Base-by-base conservation (phyloP, 1,140 invertebrate species). In the Frieseomelitta varia region DNA sequence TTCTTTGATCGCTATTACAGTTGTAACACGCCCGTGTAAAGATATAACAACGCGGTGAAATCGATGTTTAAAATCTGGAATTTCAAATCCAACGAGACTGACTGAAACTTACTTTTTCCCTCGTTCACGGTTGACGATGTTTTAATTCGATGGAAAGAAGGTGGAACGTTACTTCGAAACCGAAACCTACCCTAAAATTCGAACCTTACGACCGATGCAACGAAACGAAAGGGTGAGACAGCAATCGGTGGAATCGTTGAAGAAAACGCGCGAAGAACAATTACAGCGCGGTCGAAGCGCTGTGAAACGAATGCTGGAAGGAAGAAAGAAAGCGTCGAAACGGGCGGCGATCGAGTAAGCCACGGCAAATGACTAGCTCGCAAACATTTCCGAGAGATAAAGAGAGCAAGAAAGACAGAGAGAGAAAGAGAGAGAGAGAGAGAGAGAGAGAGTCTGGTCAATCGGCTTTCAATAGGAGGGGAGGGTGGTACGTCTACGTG, bases 391-490 rank as follows among this genome's bases (percentile, higher is more conserved):
- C 75, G 47, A 61, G 4, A 10, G 58, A 61, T 61, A n/a, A 0
- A 61, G 58, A n/a, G 19, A 24, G 21, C 19, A 19, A 58, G 56
- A 3, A 19, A 24, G 21, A 1, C 2, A 58, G 56, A 58, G 56
- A 58, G 58, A 61, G 11, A 19, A n/a, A n/a, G 56, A 3, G 56
- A 24, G 21, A 1, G 11, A 58, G 56, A 58, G 56, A 58, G 58
- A 61, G 11, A 19, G 53, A 17, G 15, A 55, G 24, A 61, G 3
- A 72, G 51, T 11, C 15, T 39, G 21, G 27, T 79, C 88, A 90
- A 90, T 90, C 85, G 85, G 79, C 79, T 89, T 89, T 89, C 88
- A 85, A 90, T 90, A 6, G 39, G 8, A 10, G 51, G 15, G 27
- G 21, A 73, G 80, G 75, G 76, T 55, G 81, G 53, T 0, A 47